These are phyloP conservation scores for Terrapene triunguis DNA, from an alignment of 2,113 vertebrate genomes.

Conservation along the genomic window DNA sequence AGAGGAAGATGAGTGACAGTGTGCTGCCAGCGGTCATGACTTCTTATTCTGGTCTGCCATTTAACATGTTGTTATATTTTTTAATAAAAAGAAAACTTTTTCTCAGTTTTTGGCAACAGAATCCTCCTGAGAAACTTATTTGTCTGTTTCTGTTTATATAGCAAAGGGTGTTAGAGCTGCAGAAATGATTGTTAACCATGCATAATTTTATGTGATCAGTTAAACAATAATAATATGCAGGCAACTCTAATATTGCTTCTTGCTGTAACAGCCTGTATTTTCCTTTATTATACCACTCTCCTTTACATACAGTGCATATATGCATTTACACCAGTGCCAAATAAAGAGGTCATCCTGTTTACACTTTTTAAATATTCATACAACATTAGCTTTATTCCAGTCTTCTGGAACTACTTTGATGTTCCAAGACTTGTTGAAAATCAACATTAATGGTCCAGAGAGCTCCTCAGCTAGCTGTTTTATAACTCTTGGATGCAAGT, in stretches of 20 bases:
- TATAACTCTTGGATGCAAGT: too few species aligned
- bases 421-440: too few species aligned
- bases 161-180: background rate
- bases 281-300: background rate
- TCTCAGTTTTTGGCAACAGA: slow-evolving; percentile 20
- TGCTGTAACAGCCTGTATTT: background rate
- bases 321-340: too few species aligned
- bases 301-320: background rate
- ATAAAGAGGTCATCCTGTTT: too few species aligned
- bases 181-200: background rate
- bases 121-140: slow-evolving; percentile 40
- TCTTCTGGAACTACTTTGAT: too few species aligned
- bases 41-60: slow-evolving; percentile 53
- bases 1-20: slow-evolving; percentile 64
- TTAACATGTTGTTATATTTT: slow-evolving; percentile 67
- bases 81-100: slow-evolving; percentile 61
- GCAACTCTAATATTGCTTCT: background rate
- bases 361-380: too few species aligned
- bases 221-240: background rate
- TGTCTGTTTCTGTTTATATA: slow-evolving; percentile 38
- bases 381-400: too few species aligned
- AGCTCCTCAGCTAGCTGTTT: too few species aligned
- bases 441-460: too few species aligned
- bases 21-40: slow-evolving; percentile 33
- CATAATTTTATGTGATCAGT: background rate